Conservation (phyloP, 2,888 invertebrate species). For the Netelia virgata region DNA sequence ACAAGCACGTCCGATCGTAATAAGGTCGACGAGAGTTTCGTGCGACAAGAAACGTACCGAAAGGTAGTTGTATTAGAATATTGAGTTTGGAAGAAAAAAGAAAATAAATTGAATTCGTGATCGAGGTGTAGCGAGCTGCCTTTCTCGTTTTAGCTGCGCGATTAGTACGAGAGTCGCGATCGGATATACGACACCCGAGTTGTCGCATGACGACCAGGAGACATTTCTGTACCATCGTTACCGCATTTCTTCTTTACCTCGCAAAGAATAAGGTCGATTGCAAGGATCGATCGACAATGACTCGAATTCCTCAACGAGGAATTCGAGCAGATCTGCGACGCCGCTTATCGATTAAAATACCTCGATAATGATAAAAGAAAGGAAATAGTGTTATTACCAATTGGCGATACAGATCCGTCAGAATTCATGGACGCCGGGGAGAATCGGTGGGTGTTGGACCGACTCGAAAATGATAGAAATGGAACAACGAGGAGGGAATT, state of each 20-base stretch:
- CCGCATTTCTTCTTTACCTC: neutral
- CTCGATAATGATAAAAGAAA: neutral
- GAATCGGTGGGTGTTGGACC: neutral
- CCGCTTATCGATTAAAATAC: slow-evolving; percentile 9
- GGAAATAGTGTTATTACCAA: neutral
- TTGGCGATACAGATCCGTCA: neutral
- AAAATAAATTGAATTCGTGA: neutral
- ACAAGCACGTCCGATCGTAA: slow-evolving; percentile 10
- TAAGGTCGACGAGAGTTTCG: neutral
- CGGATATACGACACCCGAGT: slow-evolving; percentile 5
- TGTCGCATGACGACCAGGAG: neutral
- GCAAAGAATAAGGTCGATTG: neutral
- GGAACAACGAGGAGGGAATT: no score
- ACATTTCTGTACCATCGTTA: neutral
- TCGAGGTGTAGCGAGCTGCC: neutral
- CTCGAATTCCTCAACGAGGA: neutral
- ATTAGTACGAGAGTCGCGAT: neutral
- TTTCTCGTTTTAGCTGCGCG: neutral
- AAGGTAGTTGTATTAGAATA: no score
- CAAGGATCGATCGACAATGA: neutral
- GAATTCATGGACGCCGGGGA: slow-evolving; percentile 3
- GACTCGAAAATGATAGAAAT: no score
- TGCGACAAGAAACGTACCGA: neutral
- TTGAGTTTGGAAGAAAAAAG: neutral
- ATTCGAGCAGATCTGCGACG: slow-evolving; percentile 25